Evolutionary conservation across 1,140 invertebrate genomes (phyloP), one percentile per base, ranked within the genome.

Genomic region (Physella acuta): DNA sequence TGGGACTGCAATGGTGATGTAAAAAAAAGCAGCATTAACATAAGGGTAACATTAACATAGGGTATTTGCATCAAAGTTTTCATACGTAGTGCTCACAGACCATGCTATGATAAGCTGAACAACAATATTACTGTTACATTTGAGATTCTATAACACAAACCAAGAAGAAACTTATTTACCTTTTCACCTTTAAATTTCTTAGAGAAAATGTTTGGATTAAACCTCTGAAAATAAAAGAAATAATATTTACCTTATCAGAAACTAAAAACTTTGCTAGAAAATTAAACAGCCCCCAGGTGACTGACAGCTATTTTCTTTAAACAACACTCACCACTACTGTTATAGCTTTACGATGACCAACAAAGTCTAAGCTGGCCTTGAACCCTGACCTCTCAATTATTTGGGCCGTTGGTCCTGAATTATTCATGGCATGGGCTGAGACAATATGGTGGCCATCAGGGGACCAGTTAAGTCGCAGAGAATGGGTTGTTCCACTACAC

Each of bases 401-500:
- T 71, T 85, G 83, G 1, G 95, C 95, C 0, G 95, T 97, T 2
- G 95, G 95, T 5, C 95, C 95, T 31, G 92, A 93, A 63, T 96
- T 95, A 85, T 99, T 99, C 93, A 98, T 98, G 0, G 97, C 95
- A 87, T 98, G 95, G 3, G 97, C 95, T 0, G 95, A 96, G 1
- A 99, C 91, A 53, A 99, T 87, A 85, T 96, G 97, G 76, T 94
- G 92, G 1, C 97, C 97, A 87, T 99, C 97, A 1, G 97, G 96
- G 36, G 95, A 98, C 97, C 97, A 99, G 44, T 92, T 92, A 11
- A 97, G 86, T 26, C 97, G 87, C 20, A 98, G 85, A 2, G 98
- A 92, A 83, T 97, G 94, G 14, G 96, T 99, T 5, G 95, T 98
- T 17, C 93, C 91, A 74, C 92, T 92, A 86, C 95, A 97, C 87